A percentile compares a stretch with the other conserved stretches of the same genome.
phyloP scores from a whole-genome alignment of 1,140 invertebrate species.

The Hesperophylax magnus region DNA sequence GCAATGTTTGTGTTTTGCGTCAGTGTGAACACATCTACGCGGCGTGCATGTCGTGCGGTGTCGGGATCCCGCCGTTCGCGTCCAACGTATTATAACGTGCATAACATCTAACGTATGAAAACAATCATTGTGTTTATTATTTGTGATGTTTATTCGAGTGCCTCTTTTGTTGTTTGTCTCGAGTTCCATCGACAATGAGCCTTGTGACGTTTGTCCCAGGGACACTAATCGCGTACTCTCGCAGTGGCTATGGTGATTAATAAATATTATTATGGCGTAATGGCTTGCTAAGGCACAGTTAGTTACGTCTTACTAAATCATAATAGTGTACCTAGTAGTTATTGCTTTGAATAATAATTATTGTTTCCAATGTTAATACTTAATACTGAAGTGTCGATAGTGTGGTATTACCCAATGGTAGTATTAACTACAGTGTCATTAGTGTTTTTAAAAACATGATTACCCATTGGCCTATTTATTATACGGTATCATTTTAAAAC shows the following conservation, averaged over 20 bases:
- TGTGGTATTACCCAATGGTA: not conserved
- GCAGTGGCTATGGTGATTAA: conserved; percentile 15
- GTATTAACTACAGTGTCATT: too few species aligned
- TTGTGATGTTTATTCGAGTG: too few species aligned
- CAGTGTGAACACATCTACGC: conserved; percentile 32
- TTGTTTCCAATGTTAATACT: too few species aligned
- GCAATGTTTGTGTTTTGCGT: not conserved
- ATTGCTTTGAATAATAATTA: conserved; percentile 5
- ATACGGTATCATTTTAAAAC: too few species aligned
- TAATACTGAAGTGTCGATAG: not conserved
- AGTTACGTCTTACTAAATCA: conserved; percentile 28
- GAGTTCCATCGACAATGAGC: not conserved
- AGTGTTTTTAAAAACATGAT: too few species aligned
- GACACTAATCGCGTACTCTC: conserved; percentile 4
- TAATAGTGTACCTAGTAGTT: conserved; percentile 1
- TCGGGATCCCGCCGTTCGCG: conserved; percentile 1
- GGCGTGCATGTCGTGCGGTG: conserved; percentile 26
- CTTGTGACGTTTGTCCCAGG: not conserved
- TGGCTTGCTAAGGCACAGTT: not conserved
- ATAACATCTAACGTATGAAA: conserved; percentile 37
- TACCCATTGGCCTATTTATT: too few species aligned
- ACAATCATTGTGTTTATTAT: conserved; percentile 45
- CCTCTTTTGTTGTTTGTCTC: conserved; percentile 37
- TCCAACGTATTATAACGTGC: not conserved
- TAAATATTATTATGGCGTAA: conserved; percentile 17